Base-by-base conservation (phyloP, 2,888 invertebrate species). In the Listrodromus nycthemerus region DNA sequence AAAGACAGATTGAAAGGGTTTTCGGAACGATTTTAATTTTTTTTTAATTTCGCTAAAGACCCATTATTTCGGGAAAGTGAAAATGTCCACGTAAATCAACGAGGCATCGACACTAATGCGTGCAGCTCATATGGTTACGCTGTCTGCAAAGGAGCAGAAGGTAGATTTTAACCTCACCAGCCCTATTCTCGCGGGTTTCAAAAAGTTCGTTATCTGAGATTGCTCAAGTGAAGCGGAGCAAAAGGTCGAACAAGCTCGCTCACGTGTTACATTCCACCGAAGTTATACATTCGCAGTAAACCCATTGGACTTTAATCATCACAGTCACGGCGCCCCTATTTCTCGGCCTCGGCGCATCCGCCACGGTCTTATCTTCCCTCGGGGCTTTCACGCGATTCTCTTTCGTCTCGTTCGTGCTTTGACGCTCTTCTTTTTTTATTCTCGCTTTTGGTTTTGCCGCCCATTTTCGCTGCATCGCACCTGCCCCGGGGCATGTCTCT, bases 231-330 rank as follows among this genome's bases (percentile, higher is more conserved):
- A 55, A 55, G 21, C 55, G 13, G 4, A 50, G 19, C 24, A 24
- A 55, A 55, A 19, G 30, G 50, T 69, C 30, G n/a, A 19, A 19
- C 50, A 48, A 19, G 30, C 69, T 21, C 10, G 33, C n/a, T 55
- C 55, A 10, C 55, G 24, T 24, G 16, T 55, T 55, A 24, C 10
- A 21, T 55, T 24, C 55, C 24, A 21, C 10, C 10, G 8, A 55
- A 55, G 55, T 55, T 33, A 27, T n/a, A 48, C 27, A 30, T 7
- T 48, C 50, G 27, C 30, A 16, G 33, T 65, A 48, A 75, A 66
- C 52, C 50, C 75, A 30, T 33, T 10, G 52, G 65, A 52, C 50
- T 27, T 73, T 75, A 75, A 75, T 75, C 75, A 75, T 65, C 50
- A 24, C 55, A 24, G 21, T 48, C 24, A 52, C 21, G 65, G 52